Evolutionary conservation across 1,140 invertebrate species (phyloP), one percentile per base, ranked within the genome.

Genomic region (Bactericera cockerelli): DNA sequence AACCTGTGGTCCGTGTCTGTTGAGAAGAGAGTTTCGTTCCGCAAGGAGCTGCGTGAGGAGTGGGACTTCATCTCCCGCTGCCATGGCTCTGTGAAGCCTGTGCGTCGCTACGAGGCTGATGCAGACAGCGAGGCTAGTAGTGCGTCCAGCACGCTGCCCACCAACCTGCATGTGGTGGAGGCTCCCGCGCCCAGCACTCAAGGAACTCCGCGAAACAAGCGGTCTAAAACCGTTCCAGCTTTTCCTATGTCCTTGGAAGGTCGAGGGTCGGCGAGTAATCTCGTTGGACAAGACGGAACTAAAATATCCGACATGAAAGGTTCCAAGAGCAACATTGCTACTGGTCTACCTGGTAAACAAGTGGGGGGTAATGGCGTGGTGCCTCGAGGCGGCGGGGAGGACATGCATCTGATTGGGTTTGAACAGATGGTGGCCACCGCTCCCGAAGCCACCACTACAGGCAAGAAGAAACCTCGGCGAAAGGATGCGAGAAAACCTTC

Each of bases 41-140:
- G 79, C 64, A 69, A 77, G 53, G 82, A 84, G 65, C 65, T 89
- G 1, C 72, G 77, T 8, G 79, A 83, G 64, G 87, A 92, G 66
- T 62, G 89, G 10, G 81, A 79, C 65, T 90, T 91, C 63, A 81
- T 84, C 3, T 63, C 83, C 0, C 81, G 80, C 65, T 89, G 85
- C 64, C 82, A 79, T 25, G 84, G 82, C 1, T 83, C 82, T 25
- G 82, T 81, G 1, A 90, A 89, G 64, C 73, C 66, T 2, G 68
- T 72, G 0, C 56, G 65, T 22, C 67, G 63, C 49, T 56, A 61
- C 39, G 13, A 16, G 55, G 16, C 56, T 55, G 6, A 60, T 38
- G 13, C 26, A 16, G 21, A 60, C 25, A 4, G 59, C 16, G 33
- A 36, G 16, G 10, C 33, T 36, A n/a, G n/a, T n/a, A n/a, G n/a